phyloP scores from a whole-genome alignment of 2,113 vertebrate genomes.

The Mus pahari region DNA sequence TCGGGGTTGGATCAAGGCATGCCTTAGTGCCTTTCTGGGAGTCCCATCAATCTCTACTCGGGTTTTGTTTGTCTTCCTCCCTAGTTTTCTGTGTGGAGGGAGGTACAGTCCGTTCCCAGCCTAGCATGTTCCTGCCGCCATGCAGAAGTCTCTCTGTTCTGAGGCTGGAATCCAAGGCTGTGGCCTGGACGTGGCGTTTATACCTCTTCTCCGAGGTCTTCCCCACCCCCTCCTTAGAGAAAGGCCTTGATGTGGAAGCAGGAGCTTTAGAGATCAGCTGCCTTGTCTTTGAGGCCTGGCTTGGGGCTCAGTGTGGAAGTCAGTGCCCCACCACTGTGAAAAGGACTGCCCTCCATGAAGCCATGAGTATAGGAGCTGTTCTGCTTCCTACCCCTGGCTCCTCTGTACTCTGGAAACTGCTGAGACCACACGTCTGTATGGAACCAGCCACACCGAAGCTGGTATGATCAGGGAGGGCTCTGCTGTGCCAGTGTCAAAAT shows the following conservation, averaged over 20 bases:
- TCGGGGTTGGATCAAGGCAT: not conserved
- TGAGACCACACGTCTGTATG: not conserved
- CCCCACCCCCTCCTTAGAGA: not conserved
- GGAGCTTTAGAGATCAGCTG: fast-evolving
- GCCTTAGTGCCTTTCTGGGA: not conserved
- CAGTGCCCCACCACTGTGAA: not conserved
- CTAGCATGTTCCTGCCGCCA: not conserved
- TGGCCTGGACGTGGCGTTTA: not conserved
- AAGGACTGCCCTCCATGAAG: too few species aligned
- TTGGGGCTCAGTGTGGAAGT: not conserved
- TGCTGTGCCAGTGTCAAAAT: not conserved
- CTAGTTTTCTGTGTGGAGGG: not conserved
- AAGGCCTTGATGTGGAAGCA: fast-evolving
- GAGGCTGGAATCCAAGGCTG: not conserved
- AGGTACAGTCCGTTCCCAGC: slow-evolving; percentile 3
- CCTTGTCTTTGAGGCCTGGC: not conserved
- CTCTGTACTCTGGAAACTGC: not conserved
- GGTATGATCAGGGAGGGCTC: not conserved
- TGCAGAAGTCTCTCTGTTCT: not conserved
- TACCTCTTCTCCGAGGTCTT: not conserved
- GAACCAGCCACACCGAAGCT: not conserved
- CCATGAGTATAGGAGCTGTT: not conserved
- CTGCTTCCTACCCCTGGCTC: not conserved
- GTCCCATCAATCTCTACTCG: not conserved
- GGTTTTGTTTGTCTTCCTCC: not conserved